Evolutionary conservation across 2,113 vertebrate species (phyloP).

Genomic region (Sula dactylatra): DNA sequence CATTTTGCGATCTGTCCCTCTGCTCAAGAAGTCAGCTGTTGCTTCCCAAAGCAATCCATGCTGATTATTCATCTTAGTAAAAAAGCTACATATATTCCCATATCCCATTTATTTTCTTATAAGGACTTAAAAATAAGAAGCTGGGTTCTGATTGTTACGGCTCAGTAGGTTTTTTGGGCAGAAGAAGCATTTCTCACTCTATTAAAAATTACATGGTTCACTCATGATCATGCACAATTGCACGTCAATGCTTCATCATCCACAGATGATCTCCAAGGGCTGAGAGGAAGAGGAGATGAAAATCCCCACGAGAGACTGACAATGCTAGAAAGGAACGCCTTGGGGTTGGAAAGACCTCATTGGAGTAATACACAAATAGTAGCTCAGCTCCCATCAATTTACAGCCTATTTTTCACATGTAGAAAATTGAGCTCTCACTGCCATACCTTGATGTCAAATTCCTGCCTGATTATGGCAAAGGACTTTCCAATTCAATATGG

Average conservation of each 20-base stretch:
- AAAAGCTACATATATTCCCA: neutral
- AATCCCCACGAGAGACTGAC: neutral
- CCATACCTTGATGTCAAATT: neutral
- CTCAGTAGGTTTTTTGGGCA: rapidly evolving
- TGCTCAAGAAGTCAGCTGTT: neutral
- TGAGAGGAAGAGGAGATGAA: neutral
- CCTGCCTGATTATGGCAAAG: neutral
- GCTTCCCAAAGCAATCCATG: neutral
- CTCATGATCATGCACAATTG: neutral
- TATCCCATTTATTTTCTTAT: neutral
- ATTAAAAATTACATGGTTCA: neutral
- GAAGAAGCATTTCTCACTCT: neutral
- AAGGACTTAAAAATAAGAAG: neutral
- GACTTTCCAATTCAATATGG: neutral
- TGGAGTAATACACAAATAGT: neutral
- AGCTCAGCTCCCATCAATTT: neutral
- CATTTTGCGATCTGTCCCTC: neutral
- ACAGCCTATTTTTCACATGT: neutral
- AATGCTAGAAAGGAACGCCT: neutral
- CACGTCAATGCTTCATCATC: neutral
- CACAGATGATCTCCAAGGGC: neutral
- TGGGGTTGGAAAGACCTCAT: neutral
- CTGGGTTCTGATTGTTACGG: neutral
- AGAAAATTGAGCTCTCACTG: neutral
- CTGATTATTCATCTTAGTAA: neutral